These are phyloP conservation scores for Isichthys henryi DNA, from an alignment of 2,113 vertebrate genomes.

Conservation along the genomic window DNA sequence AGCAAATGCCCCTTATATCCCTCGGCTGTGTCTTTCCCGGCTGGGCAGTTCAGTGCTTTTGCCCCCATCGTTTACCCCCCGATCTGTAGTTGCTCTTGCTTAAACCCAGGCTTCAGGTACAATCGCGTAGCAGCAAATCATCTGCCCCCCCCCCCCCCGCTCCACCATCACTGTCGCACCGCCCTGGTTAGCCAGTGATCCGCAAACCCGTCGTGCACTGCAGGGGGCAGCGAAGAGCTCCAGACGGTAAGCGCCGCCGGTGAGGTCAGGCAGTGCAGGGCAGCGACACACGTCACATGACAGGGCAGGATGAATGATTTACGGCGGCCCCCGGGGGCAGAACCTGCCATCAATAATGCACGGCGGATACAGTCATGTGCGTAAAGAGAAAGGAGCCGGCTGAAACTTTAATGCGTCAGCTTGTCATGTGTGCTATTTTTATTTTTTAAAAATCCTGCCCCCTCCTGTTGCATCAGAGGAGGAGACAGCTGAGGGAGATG, in stretches of 20 bases:
- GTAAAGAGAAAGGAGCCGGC: constrained; percentile 27
- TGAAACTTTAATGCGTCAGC: constrained; percentile 13
- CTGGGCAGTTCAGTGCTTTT: background rate
- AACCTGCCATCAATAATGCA: constrained; percentile 45
- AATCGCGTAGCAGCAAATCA: background rate
- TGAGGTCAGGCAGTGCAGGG: background rate
- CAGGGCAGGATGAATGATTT: constrained; percentile 52
- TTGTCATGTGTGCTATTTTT: background rate
- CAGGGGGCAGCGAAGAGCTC: background rate
- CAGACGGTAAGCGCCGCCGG: background rate
- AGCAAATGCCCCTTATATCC: background rate
- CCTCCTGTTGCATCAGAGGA: background rate
- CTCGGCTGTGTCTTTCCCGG: background rate
- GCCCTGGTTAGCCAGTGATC: constrained; percentile 29
- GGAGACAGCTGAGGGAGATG: background rate
- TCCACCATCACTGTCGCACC: background rate
- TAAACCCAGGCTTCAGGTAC: background rate
- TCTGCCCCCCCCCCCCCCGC: background rate
- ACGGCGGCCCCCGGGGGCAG: constrained; percentile 29
- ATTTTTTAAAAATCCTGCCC: background rate
- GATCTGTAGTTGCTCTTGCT: background rate
- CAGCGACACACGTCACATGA: constrained; percentile 15
- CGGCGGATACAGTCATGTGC: constrained; percentile 26
- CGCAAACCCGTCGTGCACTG: constrained; percentile 29
- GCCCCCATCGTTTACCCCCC: background rate